Evolutionary conservation across 2,113 vertebrate species (phyloP).

Genomic region (Ascaphus truei): DNA sequence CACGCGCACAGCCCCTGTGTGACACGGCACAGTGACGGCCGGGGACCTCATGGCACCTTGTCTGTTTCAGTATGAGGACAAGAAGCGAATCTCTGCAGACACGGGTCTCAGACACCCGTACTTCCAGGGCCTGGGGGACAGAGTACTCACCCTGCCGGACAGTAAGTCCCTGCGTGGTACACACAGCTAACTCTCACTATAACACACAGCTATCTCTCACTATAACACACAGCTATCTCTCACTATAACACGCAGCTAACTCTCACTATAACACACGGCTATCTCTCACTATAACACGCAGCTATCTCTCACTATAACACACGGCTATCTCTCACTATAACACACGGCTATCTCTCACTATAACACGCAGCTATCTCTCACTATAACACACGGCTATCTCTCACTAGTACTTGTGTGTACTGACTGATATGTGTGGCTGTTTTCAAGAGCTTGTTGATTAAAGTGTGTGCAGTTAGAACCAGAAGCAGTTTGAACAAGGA

Average conservation of each 20-base stretch:
- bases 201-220: neutral
- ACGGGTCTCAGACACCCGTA: constrained; percentile 76
- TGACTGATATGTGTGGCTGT: too few relatives aligned
- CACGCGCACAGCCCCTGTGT: too few relatives aligned
- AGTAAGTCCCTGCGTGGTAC: constrained; percentile 71
- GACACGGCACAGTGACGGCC: too few relatives aligned
- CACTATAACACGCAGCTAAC: too few relatives aligned
- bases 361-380: neutral
- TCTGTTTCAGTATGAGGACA: constrained; percentile 84
- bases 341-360: neutral
- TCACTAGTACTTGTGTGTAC: too few relatives aligned
- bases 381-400: neutral
- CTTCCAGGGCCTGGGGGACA: constrained; percentile 82
- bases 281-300: neutral
- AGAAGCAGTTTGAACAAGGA: too few relatives aligned
- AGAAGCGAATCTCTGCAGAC: constrained; percentile 74
- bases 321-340: neutral
- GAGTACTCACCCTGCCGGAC: constrained; percentile 80
- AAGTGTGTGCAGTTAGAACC: too few relatives aligned
- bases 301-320: neutral
- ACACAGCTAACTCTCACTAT: neutral
- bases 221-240: neutral
- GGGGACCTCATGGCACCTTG: too few relatives aligned
- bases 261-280: too few relatives aligned
- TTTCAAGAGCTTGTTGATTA: too few relatives aligned